Conservation (phyloP, 2,797 vertebrate species). For the Microcaecilia unicolor region DNA sequence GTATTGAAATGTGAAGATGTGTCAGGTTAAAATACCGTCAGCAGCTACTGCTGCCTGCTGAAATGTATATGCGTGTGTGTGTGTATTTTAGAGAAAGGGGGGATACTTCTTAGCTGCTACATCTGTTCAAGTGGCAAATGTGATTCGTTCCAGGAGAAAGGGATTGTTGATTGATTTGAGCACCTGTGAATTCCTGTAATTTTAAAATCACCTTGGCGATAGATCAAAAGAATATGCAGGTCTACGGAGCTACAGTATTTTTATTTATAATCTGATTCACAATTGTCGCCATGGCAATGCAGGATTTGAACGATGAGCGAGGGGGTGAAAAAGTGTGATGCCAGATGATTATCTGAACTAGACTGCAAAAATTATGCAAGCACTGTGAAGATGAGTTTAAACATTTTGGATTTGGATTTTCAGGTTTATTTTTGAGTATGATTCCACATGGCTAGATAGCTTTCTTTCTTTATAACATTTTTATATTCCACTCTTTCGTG, state of each 20-base stretch:
- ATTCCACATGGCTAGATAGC: too few relatives aligned
- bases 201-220: conserved; percentile 28
- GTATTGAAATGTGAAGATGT: too few relatives aligned
- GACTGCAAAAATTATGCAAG: conserved; percentile 18
- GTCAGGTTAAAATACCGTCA: not conserved
- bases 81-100: not conserved
- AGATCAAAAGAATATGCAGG: conserved; percentile 42
- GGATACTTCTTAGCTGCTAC: conserved; percentile 10
- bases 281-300: conserved; percentile 53
- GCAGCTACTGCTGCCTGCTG: not conserved
- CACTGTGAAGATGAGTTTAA: conserved; percentile 36
- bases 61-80: conserved; percentile 12
- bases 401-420: too few relatives aligned
- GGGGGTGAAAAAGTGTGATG: conserved; percentile 33
- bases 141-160: conserved; percentile 6
- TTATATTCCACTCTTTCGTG: too few relatives aligned
- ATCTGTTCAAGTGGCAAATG: not conserved
- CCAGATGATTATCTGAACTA: conserved; percentile 44
- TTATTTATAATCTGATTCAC: conserved; percentile 60
- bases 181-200: conserved; percentile 28
- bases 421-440: too few relatives aligned
- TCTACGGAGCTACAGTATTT: conserved; percentile 47
- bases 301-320: conserved; percentile 37
- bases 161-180: conserved; percentile 21
- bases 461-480: too few relatives aligned